These are phyloP conservation scores for Puffinus mauretanicus DNA, from an alignment of 2,113 vertebrate genomes.

Conservation along the genomic window DNA sequence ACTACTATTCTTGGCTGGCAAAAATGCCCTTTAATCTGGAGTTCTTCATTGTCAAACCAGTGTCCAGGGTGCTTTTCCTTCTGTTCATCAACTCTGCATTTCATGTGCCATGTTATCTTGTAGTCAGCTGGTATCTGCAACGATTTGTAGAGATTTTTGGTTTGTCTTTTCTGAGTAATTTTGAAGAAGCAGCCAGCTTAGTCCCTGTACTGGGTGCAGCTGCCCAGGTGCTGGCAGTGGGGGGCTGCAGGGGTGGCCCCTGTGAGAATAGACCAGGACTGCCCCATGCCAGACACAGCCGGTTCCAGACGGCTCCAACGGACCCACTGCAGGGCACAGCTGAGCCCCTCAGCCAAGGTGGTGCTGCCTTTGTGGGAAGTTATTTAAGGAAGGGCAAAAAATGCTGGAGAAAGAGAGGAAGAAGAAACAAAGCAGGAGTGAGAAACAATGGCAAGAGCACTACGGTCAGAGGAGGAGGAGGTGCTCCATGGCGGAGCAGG, in stretches of 20 bases:
- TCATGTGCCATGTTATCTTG: neutral
- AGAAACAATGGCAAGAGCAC: neutral
- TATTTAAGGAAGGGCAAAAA: neutral
- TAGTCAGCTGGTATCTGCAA: neutral
- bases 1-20: neutral
- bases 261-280: rapidly evolving
- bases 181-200: neutral
- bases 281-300: rapidly evolving
- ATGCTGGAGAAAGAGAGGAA: neutral
- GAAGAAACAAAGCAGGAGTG: neutral
- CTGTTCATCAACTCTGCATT: neutral
- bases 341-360: neutral
- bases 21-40: neutral
- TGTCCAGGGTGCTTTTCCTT: neutral
- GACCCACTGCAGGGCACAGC: rapidly evolving
- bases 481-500: neutral
- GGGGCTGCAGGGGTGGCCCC: neutral
- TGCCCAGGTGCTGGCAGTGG: neutral
- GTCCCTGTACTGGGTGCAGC: too few species aligned
- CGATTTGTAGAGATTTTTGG: neutral
- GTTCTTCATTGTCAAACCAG: neutral
- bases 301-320: rapidly evolving
- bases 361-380: neutral
- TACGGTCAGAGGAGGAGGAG: neutral
- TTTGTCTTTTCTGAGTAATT: neutral